These are phyloP conservation scores for Chrysomela aeneicollis DNA, from an alignment of 2,888 invertebrate genomes.

Conservation along the genomic window DNA sequence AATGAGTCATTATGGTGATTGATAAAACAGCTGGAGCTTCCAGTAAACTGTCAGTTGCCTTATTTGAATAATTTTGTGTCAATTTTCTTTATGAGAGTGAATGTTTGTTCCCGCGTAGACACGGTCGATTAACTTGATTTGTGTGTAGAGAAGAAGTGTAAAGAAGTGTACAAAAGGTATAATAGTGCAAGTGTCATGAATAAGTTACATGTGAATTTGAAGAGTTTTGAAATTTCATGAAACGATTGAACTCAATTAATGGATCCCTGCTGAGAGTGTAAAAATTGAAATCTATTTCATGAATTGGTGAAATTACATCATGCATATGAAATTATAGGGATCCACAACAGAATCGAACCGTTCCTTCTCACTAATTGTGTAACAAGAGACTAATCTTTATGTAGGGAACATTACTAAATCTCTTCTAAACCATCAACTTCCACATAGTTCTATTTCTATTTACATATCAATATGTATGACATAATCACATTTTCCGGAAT, in stretches of 20 bases:
- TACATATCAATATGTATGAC: background rate
- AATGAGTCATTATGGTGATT: no score
- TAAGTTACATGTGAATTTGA: background rate
- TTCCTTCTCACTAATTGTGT: background rate
- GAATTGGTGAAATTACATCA: no score
- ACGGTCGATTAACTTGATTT: no score
- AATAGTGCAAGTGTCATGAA: background rate
- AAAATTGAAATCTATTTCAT: no score
- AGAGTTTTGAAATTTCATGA: background rate
- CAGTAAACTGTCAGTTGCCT: no score
- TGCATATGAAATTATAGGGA: no score
- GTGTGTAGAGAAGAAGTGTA: background rate
- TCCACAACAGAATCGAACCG: background rate
- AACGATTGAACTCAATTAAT: background rate
- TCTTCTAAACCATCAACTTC: background rate
- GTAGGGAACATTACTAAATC: background rate
- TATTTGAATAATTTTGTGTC: no score
- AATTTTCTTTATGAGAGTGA: no score
- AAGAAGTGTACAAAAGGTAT: background rate
- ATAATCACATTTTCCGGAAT: slow-evolving; percentile 19
- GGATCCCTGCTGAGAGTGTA: background rate
- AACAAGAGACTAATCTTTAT: background rate
- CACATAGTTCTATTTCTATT: background rate
- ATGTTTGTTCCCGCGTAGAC: no score
- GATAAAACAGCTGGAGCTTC: no score